Conservation (phyloP, 2,113 vertebrate genomes). For the Murina feae region DNA sequence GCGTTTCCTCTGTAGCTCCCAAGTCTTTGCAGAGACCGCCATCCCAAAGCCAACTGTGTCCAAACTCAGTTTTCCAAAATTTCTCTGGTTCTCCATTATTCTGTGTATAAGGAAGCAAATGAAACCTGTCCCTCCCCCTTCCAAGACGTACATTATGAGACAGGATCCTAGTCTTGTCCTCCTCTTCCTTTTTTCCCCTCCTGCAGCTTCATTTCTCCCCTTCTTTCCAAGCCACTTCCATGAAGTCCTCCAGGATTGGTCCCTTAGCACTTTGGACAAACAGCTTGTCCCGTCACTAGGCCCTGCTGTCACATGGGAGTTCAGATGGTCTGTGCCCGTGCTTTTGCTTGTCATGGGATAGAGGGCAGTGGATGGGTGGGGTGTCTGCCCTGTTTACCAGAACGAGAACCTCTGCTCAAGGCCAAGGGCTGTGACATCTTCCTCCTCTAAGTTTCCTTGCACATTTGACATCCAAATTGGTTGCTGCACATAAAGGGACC, state of each 20-base stretch:
- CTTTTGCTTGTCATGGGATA: not conserved
- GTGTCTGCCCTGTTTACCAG: not conserved
- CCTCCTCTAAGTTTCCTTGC: not conserved
- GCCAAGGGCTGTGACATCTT: not conserved
- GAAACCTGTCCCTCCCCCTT: not conserved
- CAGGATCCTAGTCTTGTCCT: not conserved
- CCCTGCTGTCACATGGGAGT: not conserved
- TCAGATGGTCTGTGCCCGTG: not conserved
- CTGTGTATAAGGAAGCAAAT: not conserved
- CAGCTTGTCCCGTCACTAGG: not conserved
- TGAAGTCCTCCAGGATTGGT: not conserved
- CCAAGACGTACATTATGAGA: not conserved
- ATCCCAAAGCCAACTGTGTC: not conserved
- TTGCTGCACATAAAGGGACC: not conserved
- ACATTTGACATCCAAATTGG: not conserved
- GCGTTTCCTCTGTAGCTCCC: not conserved
- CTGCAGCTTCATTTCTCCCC: not conserved
- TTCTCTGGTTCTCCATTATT: not conserved
- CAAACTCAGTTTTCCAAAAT: not conserved
- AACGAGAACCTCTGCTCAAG: not conserved
- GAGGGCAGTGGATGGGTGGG: not conserved
- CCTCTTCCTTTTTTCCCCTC: not conserved
- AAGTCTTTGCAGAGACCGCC: not conserved
- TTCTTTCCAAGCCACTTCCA: not conserved
- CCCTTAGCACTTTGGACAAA: not conserved